Evolutionary conservation across 2,113 vertebrate species (phyloP), one percentile per base, ranked within the genome.

Genomic region (Protobothrops mucrosquamatus): DNA sequence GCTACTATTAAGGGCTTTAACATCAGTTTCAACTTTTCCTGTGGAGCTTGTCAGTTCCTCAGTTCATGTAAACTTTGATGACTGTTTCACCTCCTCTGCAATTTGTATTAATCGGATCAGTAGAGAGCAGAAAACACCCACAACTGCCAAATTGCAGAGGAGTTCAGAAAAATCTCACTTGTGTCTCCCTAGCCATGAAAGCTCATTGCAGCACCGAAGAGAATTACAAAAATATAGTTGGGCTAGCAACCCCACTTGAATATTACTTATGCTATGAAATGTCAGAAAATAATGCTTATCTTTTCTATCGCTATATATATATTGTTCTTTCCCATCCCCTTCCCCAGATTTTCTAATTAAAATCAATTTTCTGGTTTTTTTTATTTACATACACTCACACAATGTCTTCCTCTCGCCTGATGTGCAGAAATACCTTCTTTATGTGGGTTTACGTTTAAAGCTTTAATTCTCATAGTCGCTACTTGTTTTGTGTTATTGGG

Each of bases 201-300:
- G 96, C 95, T 97, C 96, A 97, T 97, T 95, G 95, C 97, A 97
- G 97, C 97, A 98, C 96, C 96, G 94, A 96, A 96, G 96, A 95
- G 93, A 95, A 95, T 97, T 98, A 98, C 87, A 98, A 98, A 98
- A 98, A 98, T 98, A 98, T 94, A 97, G 89, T 93, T 96, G 95
- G 95, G 74, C 93, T 57, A 7, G 39, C 0, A 64, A 11, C 95
- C 95, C 94, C 81, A 88, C 93, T 96, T 95, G 9, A 7, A 87
- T 94, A 95, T 97, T 96, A 94, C 94, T 92, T 96, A 69, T 95
- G 94, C 93, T 96, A 97, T 97, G 97, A 97, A 97, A 97, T 97
- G 97, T 96, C 95, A 95, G 96, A 97, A 97, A 97, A 97, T 95
- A 97, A 96, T 11, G 95, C 87, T 64, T 89, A 57, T 59, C 43